phyloP scores from a whole-genome alignment of 2,113 vertebrate species.

The Oreotragus oreotragus region DNA sequence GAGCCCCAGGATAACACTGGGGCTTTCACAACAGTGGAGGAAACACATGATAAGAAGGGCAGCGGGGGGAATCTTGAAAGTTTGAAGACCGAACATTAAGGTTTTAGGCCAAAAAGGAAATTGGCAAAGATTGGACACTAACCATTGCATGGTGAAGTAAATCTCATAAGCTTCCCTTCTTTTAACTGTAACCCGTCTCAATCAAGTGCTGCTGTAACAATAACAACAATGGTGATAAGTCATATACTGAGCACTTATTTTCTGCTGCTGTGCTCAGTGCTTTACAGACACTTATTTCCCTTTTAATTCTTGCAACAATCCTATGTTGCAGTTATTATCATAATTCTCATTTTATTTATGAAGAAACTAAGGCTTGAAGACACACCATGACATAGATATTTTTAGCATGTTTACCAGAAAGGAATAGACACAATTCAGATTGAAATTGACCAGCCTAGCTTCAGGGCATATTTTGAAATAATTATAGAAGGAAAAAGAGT shows the following conservation, averaged over 20 bases:
- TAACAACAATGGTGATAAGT: background rate
- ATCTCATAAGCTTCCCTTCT: background rate
- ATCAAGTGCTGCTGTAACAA: background rate
- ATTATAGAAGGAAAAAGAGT: background rate
- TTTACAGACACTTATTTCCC: background rate
- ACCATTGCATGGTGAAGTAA: background rate
- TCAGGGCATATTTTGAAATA: constrained; percentile 3
- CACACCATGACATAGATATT: background rate
- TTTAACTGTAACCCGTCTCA: background rate
- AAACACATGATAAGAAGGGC: background rate
- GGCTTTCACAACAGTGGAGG: constrained; percentile 35
- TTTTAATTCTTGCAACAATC: background rate
- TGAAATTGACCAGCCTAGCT: background rate
- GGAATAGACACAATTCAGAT: background rate
- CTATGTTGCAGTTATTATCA: background rate
- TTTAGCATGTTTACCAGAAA: background rate
- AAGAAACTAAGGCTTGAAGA: constrained; percentile 1
- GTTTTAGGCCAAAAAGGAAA: background rate
- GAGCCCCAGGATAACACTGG: background rate
- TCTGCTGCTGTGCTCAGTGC: background rate
- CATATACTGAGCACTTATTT: background rate
- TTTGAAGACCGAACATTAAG: constrained; percentile 25
- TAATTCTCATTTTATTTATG: background rate
- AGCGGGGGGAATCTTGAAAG: background rate
- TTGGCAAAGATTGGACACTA: background rate